Evolutionary conservation across 2,888 invertebrate species (phyloP).

Genomic region (Tinea semifulvella): DNA sequence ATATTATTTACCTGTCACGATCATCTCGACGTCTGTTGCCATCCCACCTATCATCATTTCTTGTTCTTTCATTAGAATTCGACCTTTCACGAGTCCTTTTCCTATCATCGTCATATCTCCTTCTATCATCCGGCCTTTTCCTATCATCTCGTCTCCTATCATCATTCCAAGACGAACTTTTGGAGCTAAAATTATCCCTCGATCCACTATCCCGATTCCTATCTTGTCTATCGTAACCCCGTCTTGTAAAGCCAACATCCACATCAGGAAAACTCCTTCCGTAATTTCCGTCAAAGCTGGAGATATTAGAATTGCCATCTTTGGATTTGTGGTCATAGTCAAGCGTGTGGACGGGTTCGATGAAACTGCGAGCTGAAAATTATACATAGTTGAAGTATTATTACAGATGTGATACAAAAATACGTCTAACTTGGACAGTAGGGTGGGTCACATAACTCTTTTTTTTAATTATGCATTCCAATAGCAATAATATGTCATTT

Average conservation of each 20-base stretch:
- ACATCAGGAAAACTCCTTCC: conserved; percentile 29
- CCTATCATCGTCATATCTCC: conserved; percentile 17
- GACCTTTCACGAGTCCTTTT: too few species aligned
- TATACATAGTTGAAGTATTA: too few species aligned
- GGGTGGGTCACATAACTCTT: too few species aligned
- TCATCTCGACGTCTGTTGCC: conserved; percentile 29
- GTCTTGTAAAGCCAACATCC: conserved; percentile 41
- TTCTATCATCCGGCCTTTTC: conserved; percentile 1
- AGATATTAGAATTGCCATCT: conserved; percentile 38
- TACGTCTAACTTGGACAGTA: too few species aligned
- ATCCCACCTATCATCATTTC: conserved; percentile 27
- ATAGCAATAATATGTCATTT: too few species aligned
- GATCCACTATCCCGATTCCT: conserved; percentile 25
- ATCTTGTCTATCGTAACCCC: conserved; percentile 24
- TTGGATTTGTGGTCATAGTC: conserved; percentile 75
- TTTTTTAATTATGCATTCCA: too few species aligned
- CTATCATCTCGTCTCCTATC: conserved; percentile 12
- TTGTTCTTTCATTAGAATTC: conserved; percentile 28
- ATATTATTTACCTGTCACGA: too few species aligned
- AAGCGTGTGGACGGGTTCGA: conserved; percentile 73
- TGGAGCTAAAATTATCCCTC: conserved; percentile 15
- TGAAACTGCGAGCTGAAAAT: conserved; percentile 62
- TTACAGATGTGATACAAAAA: too few species aligned
- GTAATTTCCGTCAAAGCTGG: too few species aligned
- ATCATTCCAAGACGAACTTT: conserved; percentile 18